Conservation (phyloP, 1,140 invertebrate species). For the Leptestheria dahalacensis region DNA sequence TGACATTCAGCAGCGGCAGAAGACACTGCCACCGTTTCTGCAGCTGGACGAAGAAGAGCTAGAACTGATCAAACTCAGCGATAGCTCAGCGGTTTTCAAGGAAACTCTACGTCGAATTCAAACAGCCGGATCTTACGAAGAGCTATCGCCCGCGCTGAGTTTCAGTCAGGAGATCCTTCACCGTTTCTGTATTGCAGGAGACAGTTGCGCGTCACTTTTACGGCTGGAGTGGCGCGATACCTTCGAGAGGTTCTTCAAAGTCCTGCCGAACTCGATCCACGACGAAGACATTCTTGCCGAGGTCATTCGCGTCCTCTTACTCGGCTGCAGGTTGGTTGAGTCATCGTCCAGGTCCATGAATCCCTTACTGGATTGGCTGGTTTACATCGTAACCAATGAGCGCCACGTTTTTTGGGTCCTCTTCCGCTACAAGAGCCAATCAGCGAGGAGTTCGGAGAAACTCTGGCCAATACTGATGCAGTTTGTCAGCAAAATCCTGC, state of each 20-base stretch:
- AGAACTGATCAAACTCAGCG: background rate
- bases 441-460: background rate
- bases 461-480: background rate
- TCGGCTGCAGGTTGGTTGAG: background rate
- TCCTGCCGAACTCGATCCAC: background rate
- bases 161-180: background rate
- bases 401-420: slow-evolving; percentile 8
- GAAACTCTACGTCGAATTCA: background rate
- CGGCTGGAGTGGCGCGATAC: background rate
- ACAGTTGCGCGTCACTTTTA: background rate
- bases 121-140: background rate
- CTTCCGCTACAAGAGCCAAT: background rate
- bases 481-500: background rate
- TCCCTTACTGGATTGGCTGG: background rate
- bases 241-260: slow-evolving; percentile 5
- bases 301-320: background rate
- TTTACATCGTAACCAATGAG: background rate
- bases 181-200: background rate
- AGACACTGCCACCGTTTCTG: background rate
- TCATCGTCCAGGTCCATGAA: background rate
- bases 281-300: background rate
- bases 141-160: background rate
- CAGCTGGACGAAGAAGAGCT: background rate
- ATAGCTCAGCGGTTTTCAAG: background rate
- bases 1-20: background rate